phyloP scores from a whole-genome alignment of 2,888 invertebrate species.

The Andrena fulva region DNA sequence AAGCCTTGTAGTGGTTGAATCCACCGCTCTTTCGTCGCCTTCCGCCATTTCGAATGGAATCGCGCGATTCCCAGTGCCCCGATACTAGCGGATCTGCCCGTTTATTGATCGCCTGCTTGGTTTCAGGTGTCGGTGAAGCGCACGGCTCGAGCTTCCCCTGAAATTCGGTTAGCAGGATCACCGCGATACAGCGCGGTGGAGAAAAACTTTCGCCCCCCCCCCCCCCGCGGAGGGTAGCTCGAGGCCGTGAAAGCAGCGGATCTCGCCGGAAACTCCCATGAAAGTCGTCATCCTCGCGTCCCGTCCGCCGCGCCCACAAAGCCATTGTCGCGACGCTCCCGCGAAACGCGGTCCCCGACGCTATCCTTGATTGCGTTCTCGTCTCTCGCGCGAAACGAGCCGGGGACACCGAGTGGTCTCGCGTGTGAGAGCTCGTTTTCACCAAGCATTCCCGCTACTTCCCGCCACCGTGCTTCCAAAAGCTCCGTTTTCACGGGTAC shows the following conservation, averaged over 20 bases:
- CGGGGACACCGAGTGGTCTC: slow-evolving; percentile 7
- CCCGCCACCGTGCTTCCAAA: not conserved
- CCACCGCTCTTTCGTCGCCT: not conserved
- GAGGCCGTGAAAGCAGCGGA: slow-evolving; percentile 28
- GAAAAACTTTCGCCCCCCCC: not conserved
- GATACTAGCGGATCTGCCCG: not conserved
- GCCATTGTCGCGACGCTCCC: slow-evolving; percentile 14
- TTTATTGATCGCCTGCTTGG: slow-evolving; percentile 21
- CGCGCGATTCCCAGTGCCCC: not conserved
- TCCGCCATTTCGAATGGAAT: not conserved
- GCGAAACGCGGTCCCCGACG: not conserved
- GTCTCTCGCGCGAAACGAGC: slow-evolving; percentile 6
- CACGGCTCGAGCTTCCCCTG: slow-evolving; percentile 6
- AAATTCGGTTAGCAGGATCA: slow-evolving; percentile 52
- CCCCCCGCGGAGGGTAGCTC: slow-evolving; percentile 2
- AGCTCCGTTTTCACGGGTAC: not conserved
- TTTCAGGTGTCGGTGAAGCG: not conserved
- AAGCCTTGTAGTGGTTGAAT: not conserved
- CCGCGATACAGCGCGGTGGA: slow-evolving; percentile 22
- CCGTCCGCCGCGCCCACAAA: slow-evolving; percentile 6
- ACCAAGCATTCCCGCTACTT: not conserved
- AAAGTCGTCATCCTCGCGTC: slow-evolving; percentile 31
- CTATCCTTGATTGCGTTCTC: slow-evolving; percentile 12
- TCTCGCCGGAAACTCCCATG: slow-evolving; percentile 13
- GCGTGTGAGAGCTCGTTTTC: slow-evolving; percentile 17